phyloP scores from a whole-genome alignment of 2,888 invertebrate genomes.

The Amphipyra tragopoginis region DNA sequence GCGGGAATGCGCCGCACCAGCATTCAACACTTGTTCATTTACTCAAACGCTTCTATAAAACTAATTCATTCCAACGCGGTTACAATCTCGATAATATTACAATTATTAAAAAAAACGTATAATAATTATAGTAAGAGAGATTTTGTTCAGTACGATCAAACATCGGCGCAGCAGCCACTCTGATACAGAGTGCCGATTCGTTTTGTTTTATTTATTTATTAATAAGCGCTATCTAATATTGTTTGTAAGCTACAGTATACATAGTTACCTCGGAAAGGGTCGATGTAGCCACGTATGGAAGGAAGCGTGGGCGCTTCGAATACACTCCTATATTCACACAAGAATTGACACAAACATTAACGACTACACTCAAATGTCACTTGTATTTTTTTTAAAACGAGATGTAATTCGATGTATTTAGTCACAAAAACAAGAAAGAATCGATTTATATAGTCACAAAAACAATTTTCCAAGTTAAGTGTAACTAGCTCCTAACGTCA shows the following conservation, averaged over 20 bases:
- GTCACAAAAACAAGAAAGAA: background rate
- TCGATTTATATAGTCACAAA: background rate
- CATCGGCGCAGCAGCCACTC: slow-evolving; percentile 79
- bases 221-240: slow-evolving; percentile 85
- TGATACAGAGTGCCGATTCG: slow-evolving; percentile 86
- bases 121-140: slow-evolving; percentile 74
- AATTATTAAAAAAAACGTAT: slow-evolving; percentile 70
- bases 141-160: slow-evolving; percentile 78
- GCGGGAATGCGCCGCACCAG: slow-evolving; percentile 66
- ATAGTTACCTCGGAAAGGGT: slow-evolving; percentile 58
- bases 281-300: slow-evolving; percentile 16
- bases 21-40: slow-evolving; percentile 75
- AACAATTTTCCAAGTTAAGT: slow-evolving; percentile 23
- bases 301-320: background rate
- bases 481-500: slow-evolving; percentile 36
- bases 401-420: too few relatives aligned
- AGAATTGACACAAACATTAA: slow-evolving; percentile 6
- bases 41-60: slow-evolving; percentile 74
- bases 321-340: slow-evolving; percentile 30
- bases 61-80: slow-evolving; percentile 75
- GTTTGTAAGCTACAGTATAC: slow-evolving; percentile 73
- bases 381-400: slow-evolving; percentile 15
- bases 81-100: slow-evolving; percentile 74
- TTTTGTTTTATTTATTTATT: slow-evolving; percentile 70
- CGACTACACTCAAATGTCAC: slow-evolving; percentile 11